Base-by-base conservation (phyloP, 1,140 invertebrate genomes). In the Sesamia nonagrioides region DNA sequence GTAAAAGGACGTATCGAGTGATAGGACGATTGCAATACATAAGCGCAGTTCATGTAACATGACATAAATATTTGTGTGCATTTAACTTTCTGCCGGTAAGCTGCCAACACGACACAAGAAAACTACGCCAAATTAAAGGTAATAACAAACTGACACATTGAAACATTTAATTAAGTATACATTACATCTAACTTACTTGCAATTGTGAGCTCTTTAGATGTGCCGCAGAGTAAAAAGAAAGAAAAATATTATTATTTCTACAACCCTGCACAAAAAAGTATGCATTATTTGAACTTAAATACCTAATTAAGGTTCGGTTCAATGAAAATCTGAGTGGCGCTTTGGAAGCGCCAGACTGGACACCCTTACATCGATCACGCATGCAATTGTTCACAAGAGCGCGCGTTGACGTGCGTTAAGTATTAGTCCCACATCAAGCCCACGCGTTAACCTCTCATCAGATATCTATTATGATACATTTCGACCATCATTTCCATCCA, bases 171-270 rank as follows among this genome's bases (percentile, higher is more conserved):
- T 42, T 37, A 66, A 66, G 37, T 42, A 21, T 21, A 18, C 37
- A 66, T 21, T 21, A 18, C 37, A 66, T 42, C 61, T 66, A 66
- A 66, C 61, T 66, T 66, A 66, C 61, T 66, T 66, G 61, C 61
- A 17, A 66, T 66, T 40, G 61, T 66, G 61, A 66, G 61, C 61
- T 66, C 61, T 66, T 66, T 66, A 66, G 54, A 58, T 27, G 54
- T 58, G 61, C 61, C 37, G 61, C 37, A 66, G 61, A 66, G 61
- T 66, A 66, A 66, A 66, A 66, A 66, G 61, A 66, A 66, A 66
- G 17, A 66, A 66, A 40, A 66, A 21, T 18, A 66, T 66, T 66
- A 66, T 66, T 66, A 66, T 18, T 66, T 45, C 61, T 66, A 66
- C 18, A 66, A 42, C 61, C 37, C 61, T 40, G 61, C 61, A 42